Percentiles rank a stretch among this genome's conserved stretches.
Evolutionary conservation across 2,113 vertebrate species (phyloP).

Genomic region (Conger conger): DNA sequence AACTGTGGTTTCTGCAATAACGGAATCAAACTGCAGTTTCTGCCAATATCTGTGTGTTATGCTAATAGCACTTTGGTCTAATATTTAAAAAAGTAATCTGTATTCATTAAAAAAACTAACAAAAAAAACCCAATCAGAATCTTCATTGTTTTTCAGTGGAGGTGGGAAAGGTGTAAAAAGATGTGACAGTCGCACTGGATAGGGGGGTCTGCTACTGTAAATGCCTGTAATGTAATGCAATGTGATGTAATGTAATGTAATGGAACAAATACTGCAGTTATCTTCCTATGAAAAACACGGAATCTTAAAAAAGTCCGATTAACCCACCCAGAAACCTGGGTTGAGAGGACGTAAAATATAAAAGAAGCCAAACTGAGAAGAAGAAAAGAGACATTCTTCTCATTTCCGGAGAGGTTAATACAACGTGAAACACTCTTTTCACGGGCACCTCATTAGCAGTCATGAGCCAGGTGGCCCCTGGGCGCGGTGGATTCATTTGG

Average conservation of each 20-base stretch:
- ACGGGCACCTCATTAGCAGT: constrained; percentile 51
- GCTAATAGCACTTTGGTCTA: neutral
- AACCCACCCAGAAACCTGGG: neutral
- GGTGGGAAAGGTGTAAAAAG: neutral
- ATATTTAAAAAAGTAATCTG: neutral
- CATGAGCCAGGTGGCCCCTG: constrained; percentile 47
- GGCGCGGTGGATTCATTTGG: constrained; percentile 60
- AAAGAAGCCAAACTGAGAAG: neutral
- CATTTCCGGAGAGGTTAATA: constrained; percentile 38
- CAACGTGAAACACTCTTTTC: constrained; percentile 47
- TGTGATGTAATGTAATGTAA: too few species aligned
- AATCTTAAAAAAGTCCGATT: neutral
- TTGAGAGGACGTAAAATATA: neutral
- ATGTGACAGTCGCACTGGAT: too few species aligned
- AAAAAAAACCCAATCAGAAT: too few species aligned
- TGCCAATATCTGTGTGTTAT: neutral
- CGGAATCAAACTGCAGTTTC: neutral
- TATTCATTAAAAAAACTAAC: neutral
- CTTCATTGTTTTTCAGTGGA: neutral
- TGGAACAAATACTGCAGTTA: neutral
- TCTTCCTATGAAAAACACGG: neutral
- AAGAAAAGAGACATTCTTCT: neutral
- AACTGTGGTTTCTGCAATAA: neutral
- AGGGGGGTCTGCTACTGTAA: too few species aligned
- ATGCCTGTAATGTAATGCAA: too few species aligned